phyloP scores from a whole-genome alignment of 2,888 invertebrate genomes.

The Scelioninae gen. 2 region DNA sequence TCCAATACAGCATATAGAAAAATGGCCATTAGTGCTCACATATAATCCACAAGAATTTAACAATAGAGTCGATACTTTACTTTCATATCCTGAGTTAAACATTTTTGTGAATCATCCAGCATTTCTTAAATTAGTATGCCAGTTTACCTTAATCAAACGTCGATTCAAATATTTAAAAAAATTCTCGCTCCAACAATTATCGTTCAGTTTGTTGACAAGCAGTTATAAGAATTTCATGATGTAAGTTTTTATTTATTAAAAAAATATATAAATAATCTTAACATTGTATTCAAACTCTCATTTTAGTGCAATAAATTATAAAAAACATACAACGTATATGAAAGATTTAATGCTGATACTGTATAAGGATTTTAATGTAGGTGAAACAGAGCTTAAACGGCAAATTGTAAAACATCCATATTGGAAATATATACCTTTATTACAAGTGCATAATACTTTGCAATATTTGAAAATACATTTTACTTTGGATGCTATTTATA shows the following conservation, averaged over 20 bases:
- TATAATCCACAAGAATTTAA: slow-evolving; percentile 79
- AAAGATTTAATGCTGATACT: slow-evolving; percentile 52
- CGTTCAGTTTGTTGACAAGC: slow-evolving; percentile 76
- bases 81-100: slow-evolving; percentile 79
- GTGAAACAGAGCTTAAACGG: slow-evolving; percentile 60
- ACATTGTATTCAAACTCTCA: neutral
- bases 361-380: slow-evolving; percentile 52
- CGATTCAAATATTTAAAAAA: slow-evolving; percentile 77
- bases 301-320: slow-evolving; percentile 42
- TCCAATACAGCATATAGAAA: slow-evolving; percentile 76
- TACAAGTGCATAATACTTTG: slow-evolving; percentile 79
- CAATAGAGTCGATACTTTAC: slow-evolving; percentile 78
- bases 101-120: slow-evolving; percentile 79
- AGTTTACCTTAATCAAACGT: slow-evolving; percentile 76
- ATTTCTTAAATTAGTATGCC: slow-evolving; percentile 77
- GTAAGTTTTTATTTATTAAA: slow-evolving; percentile 41
- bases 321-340: neutral
- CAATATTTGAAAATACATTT: slow-evolving; percentile 78
- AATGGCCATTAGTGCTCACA: slow-evolving; percentile 78
- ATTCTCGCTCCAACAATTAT: slow-evolving; percentile 75
- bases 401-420: slow-evolving; percentile 79
- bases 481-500: slow-evolving; percentile 77
- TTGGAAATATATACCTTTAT: slow-evolving; percentile 80
- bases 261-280: neutral
- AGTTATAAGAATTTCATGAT: slow-evolving; percentile 73